These are phyloP conservation scores for Epinotia demarniana DNA, from an alignment of 2,888 invertebrate species.

Conservation along the genomic window DNA sequence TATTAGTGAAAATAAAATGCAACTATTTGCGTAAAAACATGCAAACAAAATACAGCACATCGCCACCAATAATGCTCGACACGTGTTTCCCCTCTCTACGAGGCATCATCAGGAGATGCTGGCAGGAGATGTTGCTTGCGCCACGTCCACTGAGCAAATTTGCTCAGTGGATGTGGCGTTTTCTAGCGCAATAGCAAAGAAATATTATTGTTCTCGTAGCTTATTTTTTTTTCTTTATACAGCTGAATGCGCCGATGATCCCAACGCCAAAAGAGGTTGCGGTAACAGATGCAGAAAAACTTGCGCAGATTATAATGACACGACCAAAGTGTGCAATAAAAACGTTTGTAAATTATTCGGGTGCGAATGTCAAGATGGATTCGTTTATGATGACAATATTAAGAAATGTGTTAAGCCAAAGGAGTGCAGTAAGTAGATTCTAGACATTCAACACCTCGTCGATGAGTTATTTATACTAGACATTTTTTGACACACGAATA, in stretches of 20 bases:
- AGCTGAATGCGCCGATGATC: conserved; percentile 42
- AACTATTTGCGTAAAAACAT: too few relatives aligned
- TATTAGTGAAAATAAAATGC: too few relatives aligned
- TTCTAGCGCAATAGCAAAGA: too few relatives aligned
- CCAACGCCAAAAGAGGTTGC: conserved; percentile 40
- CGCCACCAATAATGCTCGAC: too few relatives aligned
- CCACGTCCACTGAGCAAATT: too few relatives aligned
- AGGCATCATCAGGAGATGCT: too few relatives aligned
- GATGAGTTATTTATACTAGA: neutral
- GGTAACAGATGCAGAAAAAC: conserved; percentile 41
- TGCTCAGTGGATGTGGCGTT: too few relatives aligned
- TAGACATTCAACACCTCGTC: neutral
- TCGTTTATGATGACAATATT: conserved; percentile 38
- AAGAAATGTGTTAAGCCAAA: conserved; percentile 43
- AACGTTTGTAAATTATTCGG: conserved; percentile 29
- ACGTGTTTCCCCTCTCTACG: too few relatives aligned
- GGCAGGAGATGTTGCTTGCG: too few relatives aligned
- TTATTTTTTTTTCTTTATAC: conserved; percentile 3
- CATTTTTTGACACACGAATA: too few relatives aligned
- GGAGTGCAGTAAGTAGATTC: conserved; percentile 44
- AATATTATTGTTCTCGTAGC: too few relatives aligned
- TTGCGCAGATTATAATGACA: conserved; percentile 41
- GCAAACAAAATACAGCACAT: too few relatives aligned
- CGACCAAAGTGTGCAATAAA: conserved; percentile 26
- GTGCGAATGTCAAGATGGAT: conserved; percentile 44